Conservation (phyloP, 2,888 invertebrate genomes). For the Yponomeuta sedellus region DNA sequence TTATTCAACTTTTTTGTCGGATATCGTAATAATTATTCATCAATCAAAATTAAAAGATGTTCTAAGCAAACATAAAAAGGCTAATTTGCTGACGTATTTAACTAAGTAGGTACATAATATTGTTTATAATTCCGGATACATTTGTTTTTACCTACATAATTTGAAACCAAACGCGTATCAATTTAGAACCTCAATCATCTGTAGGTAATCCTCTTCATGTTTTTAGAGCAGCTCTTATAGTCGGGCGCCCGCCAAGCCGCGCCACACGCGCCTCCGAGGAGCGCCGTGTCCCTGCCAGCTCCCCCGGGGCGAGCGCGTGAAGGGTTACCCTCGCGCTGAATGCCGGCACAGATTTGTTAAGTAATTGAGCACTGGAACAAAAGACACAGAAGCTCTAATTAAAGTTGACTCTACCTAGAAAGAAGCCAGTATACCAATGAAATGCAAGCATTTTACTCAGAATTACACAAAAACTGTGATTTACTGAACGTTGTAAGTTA, state of each 20-base stretch:
- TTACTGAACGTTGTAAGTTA: too few species aligned
- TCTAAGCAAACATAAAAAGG: too few species aligned
- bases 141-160: not conserved
- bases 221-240: not conserved
- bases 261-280: constrained; percentile 11
- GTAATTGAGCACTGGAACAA: not conserved
- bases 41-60: too few species aligned
- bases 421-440: too few species aligned
- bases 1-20: too few species aligned
- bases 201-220: not conserved
- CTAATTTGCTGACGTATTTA: too few species aligned
- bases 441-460: too few species aligned
- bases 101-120: too few species aligned
- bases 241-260: not conserved
- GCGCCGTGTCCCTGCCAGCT: constrained; percentile 15
- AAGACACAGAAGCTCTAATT: not conserved
- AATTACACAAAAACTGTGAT: too few species aligned
- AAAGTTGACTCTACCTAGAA: too few species aligned
- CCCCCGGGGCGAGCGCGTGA: constrained; percentile 11
- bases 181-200: not conserved
- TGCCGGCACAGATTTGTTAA: constrained; percentile 27
- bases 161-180: not conserved
- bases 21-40: too few species aligned
- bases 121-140: too few species aligned
- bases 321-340: constrained; percentile 22